Evolutionary conservation across 2,888 invertebrate genomes (phyloP), one percentile per base, ranked within the genome.

Genomic region (Pachliopta kotzebuea): DNA sequence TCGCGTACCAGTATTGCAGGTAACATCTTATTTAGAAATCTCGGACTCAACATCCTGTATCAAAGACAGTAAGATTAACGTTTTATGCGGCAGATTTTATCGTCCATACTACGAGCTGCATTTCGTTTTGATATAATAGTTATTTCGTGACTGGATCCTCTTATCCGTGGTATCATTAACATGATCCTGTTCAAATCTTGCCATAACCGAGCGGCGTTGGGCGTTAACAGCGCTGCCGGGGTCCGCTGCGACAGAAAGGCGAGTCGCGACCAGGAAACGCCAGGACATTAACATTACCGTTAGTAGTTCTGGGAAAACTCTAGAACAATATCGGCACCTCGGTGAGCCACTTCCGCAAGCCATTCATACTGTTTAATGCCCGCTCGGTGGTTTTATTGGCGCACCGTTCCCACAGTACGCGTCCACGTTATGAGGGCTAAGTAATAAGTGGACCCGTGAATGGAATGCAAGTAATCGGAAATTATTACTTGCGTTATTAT

Each of bases 1-100:
- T 96, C 78, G 96, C 97, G 57, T 97, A 97, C 86, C 96, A 97
- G 80, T 97, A 97, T 80, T 97, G 97, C 87, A 95, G 92, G 92
- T 92, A 81, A 80, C 80, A 63, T 60, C 68, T 73, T 74, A 67
- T 68, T 45, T 45, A 45, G n/a, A 58, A 31, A 21, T 20, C 42
- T 49, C 54, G 54, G 59, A 62, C 52, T 60, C 62, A 56, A 63
- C 57, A 63, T 63, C 54, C 60, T 63, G 53, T 66, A 63, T 57
- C 69, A 71, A 70, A 71, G 67, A 56, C 42, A 55, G 53, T 52
- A 65, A 62, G 62, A 64, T 45, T 60, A 62, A 68, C 26, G 63
- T 65, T 21, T 70, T 72, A 69, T 70, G 69, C 69, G 68, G 68
- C 67, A 71, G 67, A 70, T 74, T 68, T 70, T 72, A 73, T 76